Conservation (phyloP, 1,140 invertebrate genomes). For the Cryptotermes secundus region DNA sequence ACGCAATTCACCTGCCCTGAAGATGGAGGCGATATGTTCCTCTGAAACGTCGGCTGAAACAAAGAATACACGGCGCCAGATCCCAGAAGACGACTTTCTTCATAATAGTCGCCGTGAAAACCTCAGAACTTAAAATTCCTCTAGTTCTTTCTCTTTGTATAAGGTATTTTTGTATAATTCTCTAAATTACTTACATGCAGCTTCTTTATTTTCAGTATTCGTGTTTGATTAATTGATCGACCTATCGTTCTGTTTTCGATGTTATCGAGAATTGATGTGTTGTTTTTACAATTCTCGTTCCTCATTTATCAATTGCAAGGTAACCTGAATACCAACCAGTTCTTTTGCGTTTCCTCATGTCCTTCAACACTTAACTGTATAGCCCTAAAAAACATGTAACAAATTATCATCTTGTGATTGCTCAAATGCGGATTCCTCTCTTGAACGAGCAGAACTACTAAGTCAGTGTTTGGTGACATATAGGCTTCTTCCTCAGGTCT, state of each 20-base stretch:
- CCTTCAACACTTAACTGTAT: not conserved
- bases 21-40: too few species aligned
- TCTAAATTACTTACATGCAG: not conserved
- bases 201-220: not conserved
- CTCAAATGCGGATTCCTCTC: not conserved
- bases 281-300: not conserved
- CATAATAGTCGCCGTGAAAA: too few species aligned
- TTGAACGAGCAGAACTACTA: too few species aligned
- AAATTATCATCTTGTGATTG: not conserved
- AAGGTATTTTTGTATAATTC: not conserved
- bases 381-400: not conserved
- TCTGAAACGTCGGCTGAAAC: too few species aligned
- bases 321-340: not conserved
- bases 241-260: conserved; percentile 6
- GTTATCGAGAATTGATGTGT: not conserved
- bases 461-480: too few species aligned
- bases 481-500: too few species aligned
- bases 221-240: conserved; percentile 17
- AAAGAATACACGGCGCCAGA: too few species aligned
- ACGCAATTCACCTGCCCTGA: too few species aligned
- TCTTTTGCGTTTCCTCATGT: not conserved
- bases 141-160: not conserved
- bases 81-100: too few species aligned
- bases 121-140: too few species aligned
- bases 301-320: not conserved